Conservation (phyloP, 2,113 vertebrate species). For the Chelonoidis abingdonii region DNA sequence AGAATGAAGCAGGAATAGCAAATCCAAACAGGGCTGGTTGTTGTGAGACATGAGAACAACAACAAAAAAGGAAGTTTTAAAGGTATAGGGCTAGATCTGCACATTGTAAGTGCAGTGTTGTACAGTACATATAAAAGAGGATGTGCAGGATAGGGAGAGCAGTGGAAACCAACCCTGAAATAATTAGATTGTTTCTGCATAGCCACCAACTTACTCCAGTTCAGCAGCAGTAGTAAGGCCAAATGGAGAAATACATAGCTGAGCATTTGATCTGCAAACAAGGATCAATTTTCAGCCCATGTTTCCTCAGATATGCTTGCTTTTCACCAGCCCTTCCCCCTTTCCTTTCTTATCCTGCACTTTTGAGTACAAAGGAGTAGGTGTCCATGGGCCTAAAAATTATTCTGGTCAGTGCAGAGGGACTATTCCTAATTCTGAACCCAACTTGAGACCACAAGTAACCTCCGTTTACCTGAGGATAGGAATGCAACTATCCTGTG, state of each 20-base stretch:
- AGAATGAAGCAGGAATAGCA: not conserved
- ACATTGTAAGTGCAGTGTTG: not conserved
- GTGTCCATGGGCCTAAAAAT: conserved; percentile 27
- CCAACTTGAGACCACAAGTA: conserved; percentile 25
- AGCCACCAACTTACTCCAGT: conserved; percentile 11
- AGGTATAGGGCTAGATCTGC: not conserved
- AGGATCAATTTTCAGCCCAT: conserved; percentile 24
- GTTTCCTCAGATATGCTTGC: not conserved
- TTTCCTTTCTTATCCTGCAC: not conserved
- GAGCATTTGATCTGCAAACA: conserved; percentile 38
- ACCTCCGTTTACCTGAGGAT: not conserved
- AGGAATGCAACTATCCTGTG: conserved; percentile 4
- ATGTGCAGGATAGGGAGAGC: not conserved
- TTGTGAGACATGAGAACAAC: not conserved
- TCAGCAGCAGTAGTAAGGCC: conserved; percentile 24
- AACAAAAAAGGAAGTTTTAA: conserved; percentile 6
- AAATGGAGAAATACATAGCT: not conserved
- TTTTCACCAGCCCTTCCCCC: conserved; percentile 1
- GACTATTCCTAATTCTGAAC: conserved; percentile 35
- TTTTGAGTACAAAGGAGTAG: not conserved
- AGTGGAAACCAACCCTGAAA: not conserved
- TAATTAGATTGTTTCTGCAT: not conserved
- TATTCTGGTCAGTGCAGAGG: conserved; percentile 10
- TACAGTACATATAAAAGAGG: not conserved
- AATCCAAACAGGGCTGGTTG: not conserved